Base-by-base conservation (phyloP, 2,113 vertebrate genomes). In the Bubo scandiacus region DNA sequence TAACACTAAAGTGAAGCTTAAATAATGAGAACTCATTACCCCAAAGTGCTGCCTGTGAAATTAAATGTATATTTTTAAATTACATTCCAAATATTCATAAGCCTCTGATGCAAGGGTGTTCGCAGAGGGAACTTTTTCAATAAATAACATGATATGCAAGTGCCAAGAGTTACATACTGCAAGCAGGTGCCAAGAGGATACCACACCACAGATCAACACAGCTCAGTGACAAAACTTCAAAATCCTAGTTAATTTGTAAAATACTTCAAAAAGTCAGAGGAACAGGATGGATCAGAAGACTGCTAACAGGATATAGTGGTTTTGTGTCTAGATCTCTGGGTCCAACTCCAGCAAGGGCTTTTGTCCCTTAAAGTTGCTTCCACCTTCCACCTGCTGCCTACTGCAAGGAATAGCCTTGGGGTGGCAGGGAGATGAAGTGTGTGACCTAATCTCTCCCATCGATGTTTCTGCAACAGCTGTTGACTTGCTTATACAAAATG, bases 401-500 rank as follows among this genome's bases (percentile, higher is more conserved):
- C 62, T 57, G 63, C 45, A 88, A 38, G 45, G 42, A 93, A 81
- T 3, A 88, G 77, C 85, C 73, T 47, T 86, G 65, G 59, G 47
- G 34, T 95, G 77, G 79, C 71, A 79, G 62, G 52, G 36, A 54
- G 71, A 58, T 58, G 34, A 58, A 43, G 74, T 1, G 5, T 74
- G 88, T 89, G 85, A 92, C 81, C 89, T 94, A 74, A 93, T 93
- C 85, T 67, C 93, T 93, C 79, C 79, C 75, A 52, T 71, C 23
- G 1, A 78, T 43, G 61, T n/a, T 94, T 71, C 81, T 77, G 70
- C 75, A 86, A 81, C 96, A 94, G 93, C 94, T 97, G 95, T 83
- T 96, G 81, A 61, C 78, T 94, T 72, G 87, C 94, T 91, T 70
- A 73, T 32, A 86, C 71, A 87, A 94, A 97, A 95, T 38, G 71